Percentiles rank a stretch among this genome's conserved stretches.
phyloP scores from a whole-genome alignment of 2,888 invertebrate species.

The Uropetala carovei region DNA sequence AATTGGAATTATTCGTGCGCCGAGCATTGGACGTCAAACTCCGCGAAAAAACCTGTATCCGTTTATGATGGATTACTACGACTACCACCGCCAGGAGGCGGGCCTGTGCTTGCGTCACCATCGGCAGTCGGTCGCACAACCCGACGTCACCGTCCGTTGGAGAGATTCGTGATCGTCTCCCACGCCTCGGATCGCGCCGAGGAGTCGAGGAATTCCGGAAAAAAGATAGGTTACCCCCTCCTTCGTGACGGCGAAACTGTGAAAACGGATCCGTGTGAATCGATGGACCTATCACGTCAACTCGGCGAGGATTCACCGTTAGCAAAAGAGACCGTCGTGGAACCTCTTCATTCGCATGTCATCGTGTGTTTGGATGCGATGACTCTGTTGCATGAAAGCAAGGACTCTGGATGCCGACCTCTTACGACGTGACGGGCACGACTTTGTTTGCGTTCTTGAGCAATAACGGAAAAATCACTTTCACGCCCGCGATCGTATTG shows the following conservation, averaged over 20 bases:
- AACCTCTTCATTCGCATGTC: too few species aligned
- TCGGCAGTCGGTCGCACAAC: background rate
- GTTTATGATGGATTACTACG: background rate
- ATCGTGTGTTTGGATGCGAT: too few species aligned
- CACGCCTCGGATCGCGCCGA: background rate
- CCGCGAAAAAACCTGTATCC: background rate
- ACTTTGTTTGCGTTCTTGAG: too few species aligned
- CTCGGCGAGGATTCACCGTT: conserved; percentile 6
- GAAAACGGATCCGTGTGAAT: conserved; percentile 36
- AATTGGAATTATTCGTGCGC: background rate
- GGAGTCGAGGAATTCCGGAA: background rate
- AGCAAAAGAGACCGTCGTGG: background rate
- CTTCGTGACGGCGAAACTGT: conserved; percentile 30
- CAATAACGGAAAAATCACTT: too few species aligned
- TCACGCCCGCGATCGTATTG: too few species aligned
- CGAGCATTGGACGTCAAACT: background rate
- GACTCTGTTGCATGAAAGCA: too few species aligned
- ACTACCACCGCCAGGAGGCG: too few species aligned
- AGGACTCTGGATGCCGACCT: too few species aligned
- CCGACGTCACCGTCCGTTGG: background rate
- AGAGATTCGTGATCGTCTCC: conserved; percentile 29
- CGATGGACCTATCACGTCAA: conserved; percentile 57
- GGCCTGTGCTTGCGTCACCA: too few species aligned
- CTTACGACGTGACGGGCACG: too few species aligned
- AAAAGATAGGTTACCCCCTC: conserved; percentile 12